Conservation (phyloP, 2,113 vertebrate genomes). For the Dasyprocta punctata region DNA sequence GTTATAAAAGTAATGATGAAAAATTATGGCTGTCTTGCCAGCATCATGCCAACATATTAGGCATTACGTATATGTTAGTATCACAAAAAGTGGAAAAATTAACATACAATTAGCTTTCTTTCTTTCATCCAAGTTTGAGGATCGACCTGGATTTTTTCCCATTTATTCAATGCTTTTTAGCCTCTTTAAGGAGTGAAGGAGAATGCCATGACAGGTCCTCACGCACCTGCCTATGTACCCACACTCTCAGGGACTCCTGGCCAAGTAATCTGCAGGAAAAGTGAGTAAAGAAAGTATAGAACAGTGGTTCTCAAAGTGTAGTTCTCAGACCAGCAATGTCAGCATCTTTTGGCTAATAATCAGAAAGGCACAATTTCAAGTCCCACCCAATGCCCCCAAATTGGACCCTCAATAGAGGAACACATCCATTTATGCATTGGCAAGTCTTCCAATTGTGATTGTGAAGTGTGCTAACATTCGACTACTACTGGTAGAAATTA, state of each 20-base stretch:
- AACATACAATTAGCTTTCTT: neutral
- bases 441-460: neutral
- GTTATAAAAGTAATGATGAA: slow-evolving; percentile 40
- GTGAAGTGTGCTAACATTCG: neutral
- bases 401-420: neutral
- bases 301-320: neutral
- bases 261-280: neutral
- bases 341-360: neutral
- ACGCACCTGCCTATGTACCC: neutral
- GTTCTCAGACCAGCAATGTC: neutral
- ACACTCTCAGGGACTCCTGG: neutral
- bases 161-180: neutral
- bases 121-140: slow-evolving; percentile 5
- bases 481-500: neutral
- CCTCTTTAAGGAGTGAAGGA: neutral
- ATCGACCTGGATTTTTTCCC: neutral
- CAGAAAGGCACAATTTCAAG: neutral
- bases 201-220: neutral
- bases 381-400: neutral
- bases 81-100: neutral
- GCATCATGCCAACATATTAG: neutral
- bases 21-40: neutral
- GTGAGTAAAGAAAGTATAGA: neutral
- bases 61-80: neutral
- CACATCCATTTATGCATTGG: neutral